Conservation (phyloP, 2,113 vertebrate genomes). For the Oxyruncus cristatus region DNA sequence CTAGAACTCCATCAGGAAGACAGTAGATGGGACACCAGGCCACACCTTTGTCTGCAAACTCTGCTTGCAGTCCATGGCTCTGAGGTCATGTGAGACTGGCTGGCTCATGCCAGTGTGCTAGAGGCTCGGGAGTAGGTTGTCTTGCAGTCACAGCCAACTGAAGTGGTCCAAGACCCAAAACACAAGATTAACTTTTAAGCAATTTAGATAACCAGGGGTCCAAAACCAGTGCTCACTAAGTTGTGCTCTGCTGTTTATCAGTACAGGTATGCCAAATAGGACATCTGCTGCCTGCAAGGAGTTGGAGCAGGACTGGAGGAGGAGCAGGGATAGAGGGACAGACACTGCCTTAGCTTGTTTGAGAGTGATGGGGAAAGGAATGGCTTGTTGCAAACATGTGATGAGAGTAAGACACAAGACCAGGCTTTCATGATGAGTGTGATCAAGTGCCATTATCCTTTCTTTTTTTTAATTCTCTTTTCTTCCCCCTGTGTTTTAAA, state of each 20-base stretch:
- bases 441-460: neutral
- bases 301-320: neutral
- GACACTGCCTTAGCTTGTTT: neutral
- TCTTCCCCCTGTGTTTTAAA: neutral
- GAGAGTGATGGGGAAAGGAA: neutral
- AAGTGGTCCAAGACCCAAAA: neutral
- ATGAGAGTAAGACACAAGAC: neutral
- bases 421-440: neutral
- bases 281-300: neutral
- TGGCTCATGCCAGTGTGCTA: neutral
- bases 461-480: neutral
- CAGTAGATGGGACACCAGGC: neutral
- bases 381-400: neutral
- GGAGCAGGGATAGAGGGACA: neutral
- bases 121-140: neutral
- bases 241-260: neutral
- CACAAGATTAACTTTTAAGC: neutral
- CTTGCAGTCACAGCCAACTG: neutral
- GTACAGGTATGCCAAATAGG: neutral
- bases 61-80: neutral
- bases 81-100: neutral
- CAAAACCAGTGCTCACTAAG: neutral
- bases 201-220: neutral
- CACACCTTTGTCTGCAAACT: neutral
- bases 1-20: neutral